Conservation (phyloP, 2,113 vertebrate genomes). For the Syrrhaptes paradoxus region DNA sequence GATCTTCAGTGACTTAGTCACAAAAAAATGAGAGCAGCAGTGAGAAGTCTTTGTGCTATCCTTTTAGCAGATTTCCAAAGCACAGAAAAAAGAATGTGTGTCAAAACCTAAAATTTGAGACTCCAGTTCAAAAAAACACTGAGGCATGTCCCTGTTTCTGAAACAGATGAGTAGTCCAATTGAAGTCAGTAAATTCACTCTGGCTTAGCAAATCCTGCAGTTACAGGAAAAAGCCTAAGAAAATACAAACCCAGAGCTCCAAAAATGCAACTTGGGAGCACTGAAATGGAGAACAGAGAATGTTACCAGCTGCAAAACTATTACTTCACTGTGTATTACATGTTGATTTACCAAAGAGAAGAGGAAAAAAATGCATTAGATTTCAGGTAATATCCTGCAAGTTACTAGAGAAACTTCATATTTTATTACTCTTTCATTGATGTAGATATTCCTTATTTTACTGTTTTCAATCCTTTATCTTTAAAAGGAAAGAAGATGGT, state of each 20-base stretch:
- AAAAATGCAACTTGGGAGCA: background rate
- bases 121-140: background rate
- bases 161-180: background rate
- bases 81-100: background rate
- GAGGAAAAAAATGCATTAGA: no score
- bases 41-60: background rate
- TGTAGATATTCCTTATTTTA: background rate
- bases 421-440: no score
- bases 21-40: background rate
- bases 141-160: background rate
- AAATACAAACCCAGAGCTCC: background rate
- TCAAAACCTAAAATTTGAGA: background rate
- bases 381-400: accelerated
- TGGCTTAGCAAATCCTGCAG: background rate
- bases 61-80: background rate
- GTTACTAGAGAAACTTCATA: background rate
- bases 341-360: background rate
- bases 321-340: background rate
- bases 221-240: background rate
- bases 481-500: background rate
- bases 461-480: accelerated
- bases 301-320: background rate
- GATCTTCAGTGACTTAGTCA: background rate
- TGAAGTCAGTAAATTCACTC: background rate
- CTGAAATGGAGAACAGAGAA: background rate